Conservation (phyloP, 1,140 invertebrate species). For the Caenorhabditis briggsae region DNA sequence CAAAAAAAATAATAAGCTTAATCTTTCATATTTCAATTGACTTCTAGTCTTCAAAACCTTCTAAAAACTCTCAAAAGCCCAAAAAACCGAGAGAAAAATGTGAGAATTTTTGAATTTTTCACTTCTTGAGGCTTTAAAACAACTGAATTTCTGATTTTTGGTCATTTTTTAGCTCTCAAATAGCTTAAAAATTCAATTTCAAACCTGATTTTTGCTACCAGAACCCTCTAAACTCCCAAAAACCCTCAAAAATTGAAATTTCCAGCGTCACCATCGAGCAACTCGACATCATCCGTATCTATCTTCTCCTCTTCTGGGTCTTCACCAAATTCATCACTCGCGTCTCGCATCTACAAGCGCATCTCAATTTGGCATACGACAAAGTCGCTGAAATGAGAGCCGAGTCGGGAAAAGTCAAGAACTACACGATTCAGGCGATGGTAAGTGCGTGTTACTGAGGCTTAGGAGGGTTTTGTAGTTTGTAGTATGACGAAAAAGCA, state of each 20-base stretch:
- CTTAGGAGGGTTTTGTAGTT: too few species aligned
- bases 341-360: slow-evolving; percentile 58
- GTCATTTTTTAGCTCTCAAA: too few species aligned
- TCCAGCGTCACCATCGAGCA: slow-evolving; percentile 54
- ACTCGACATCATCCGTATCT: slow-evolving; percentile 57
- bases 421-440: slow-evolving; percentile 57
- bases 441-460: not conserved
- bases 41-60: not conserved
- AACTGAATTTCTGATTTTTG: too few species aligned
- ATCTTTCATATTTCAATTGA: not conserved
- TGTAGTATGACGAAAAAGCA: too few species aligned
- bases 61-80: too few species aligned
- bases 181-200: too few species aligned
- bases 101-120: too few species aligned
- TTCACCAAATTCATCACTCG: slow-evolving; percentile 26
- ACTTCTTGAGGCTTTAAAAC: too few species aligned
- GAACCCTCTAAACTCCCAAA: too few species aligned
- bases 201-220: too few species aligned
- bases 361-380: slow-evolving; percentile 60
- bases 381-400: slow-evolving; percentile 56
- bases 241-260: not conserved
- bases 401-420: slow-evolving; percentile 59
- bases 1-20: too few species aligned
- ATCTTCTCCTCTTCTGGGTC: slow-evolving; percentile 26
- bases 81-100: too few species aligned